Percentiles rank a stretch among this genome's conserved stretches.
phyloP scores from a whole-genome alignment of 2,113 vertebrate genomes.

The Balaeniceps rex region DNA sequence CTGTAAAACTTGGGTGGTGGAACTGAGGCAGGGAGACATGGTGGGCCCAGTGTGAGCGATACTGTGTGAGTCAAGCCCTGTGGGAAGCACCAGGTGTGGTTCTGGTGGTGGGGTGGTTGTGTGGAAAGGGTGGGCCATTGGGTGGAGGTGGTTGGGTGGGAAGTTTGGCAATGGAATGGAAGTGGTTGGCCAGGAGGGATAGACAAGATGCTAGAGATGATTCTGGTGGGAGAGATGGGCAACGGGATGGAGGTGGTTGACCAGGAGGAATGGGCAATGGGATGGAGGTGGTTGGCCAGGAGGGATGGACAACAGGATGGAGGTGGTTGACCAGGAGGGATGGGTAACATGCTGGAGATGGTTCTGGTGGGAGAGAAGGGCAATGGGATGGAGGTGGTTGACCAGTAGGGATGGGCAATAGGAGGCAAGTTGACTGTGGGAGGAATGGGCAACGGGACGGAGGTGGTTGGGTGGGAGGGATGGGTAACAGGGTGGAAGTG shows the following conservation, averaged over 20 bases:
- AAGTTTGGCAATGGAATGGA: accelerated
- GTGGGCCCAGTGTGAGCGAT: background rate
- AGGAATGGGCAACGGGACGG: background rate
- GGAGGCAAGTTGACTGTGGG: too few species aligned
- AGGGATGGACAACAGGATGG: background rate
- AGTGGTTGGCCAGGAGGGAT: background rate
- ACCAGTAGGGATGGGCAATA: too few species aligned
- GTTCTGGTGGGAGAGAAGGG: too few species aligned
- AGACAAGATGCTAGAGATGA: background rate
- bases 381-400: too few species aligned
- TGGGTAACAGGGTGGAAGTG: too few species aligned
- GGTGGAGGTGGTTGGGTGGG: background rate
- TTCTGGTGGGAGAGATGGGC: background rate
- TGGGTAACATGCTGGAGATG: background rate
- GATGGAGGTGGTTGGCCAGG: too few species aligned
- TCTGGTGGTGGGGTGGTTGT: background rate
- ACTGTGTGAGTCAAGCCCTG: background rate
- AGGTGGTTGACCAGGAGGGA: background rate
- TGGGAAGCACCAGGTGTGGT: background rate
- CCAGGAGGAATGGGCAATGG: too few species aligned
- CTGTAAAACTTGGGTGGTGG: background rate
- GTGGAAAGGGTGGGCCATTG: background rate
- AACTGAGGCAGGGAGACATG: accelerated
- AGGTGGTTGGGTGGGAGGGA: background rate
- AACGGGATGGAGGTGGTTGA: background rate